Base-by-base conservation (phyloP, 2,113 vertebrate species). In the Tympanuchus pallidicinctus region DNA sequence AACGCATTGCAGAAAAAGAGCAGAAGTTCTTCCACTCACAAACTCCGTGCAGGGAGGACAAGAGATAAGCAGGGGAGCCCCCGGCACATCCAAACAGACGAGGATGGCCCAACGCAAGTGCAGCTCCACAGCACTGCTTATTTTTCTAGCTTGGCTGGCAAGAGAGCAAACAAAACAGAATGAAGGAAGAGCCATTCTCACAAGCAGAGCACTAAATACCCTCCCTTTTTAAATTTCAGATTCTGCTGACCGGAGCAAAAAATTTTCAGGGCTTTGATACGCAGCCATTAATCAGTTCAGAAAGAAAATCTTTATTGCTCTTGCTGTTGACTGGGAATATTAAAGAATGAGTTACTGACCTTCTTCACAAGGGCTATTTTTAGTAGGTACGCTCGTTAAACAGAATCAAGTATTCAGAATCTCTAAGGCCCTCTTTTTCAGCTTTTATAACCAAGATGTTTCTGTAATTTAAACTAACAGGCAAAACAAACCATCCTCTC, bases 61-160 rank as follows among this genome's bases (percentile, higher is more conserved):
- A 61, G 61, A 70, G 83, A 61, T 56, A 64, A 74, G 85, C 56
- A 77, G 86, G 10, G 20, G 11, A 45, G 19, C 22, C 48, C 54
- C 67, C n/a, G 54, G 50, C 47, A 81, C 86, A 24, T 19, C 24
- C 28, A 47, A 72, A 8, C 0, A 4, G 52, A 67, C 63, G 59
- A 70, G 92, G 80, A 90, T 1, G 36, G 36, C 56, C 85, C 57
- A 75, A 19, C 43, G 86, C 28, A 2, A 77, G 76, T 54, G 57
- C 0, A 59, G 36, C 47, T 7, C 36, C 13, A 86, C 21, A 8
- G 57, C 50, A 36, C 70, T 69, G 61, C 45, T 75, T 36, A 36
- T n/a, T 88, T 52, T 78, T 85, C 93, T 56, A 90, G 54, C 89
- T 67, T 52, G 72, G 92, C 84, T 95, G 57, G 82, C 94, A 95